Evolutionary conservation across 1,140 invertebrate species (phyloP).

Genomic region (Penaeus japonicus): DNA sequence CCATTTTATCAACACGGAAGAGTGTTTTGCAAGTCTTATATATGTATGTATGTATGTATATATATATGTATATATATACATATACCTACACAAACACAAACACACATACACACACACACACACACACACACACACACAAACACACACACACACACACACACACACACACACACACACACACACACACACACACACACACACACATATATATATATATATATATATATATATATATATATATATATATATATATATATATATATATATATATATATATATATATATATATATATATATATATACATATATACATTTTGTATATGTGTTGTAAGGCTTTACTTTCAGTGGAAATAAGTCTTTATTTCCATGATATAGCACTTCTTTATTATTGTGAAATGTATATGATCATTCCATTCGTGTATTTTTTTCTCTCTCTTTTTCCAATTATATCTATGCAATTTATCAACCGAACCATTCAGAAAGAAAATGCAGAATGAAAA

Average conservation of each 20-base stretch:
- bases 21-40: too few relatives aligned
- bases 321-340: too few relatives aligned
- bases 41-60: not conserved
- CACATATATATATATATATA: not conserved
- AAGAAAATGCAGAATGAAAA: too few relatives aligned
- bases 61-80: not conserved
- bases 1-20: too few relatives aligned
- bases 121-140: not conserved
- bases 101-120: not conserved
- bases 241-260: not conserved
- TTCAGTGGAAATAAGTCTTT: too few relatives aligned
- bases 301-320: not conserved
- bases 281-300: not conserved
- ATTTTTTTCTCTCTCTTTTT: too few relatives aligned
- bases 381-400: too few relatives aligned
- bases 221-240: not conserved
- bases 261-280: not conserved
- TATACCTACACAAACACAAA: not conserved
- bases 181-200: not conserved
- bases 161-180: conserved; percentile 2
- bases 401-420: too few relatives aligned
- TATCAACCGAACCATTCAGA: too few relatives aligned
- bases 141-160: not conserved
- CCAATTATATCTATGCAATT: too few relatives aligned
- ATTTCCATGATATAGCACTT: too few relatives aligned